Evolutionary conservation across 2,113 vertebrate species (phyloP).

Genomic region (Camelus dromedarius): DNA sequence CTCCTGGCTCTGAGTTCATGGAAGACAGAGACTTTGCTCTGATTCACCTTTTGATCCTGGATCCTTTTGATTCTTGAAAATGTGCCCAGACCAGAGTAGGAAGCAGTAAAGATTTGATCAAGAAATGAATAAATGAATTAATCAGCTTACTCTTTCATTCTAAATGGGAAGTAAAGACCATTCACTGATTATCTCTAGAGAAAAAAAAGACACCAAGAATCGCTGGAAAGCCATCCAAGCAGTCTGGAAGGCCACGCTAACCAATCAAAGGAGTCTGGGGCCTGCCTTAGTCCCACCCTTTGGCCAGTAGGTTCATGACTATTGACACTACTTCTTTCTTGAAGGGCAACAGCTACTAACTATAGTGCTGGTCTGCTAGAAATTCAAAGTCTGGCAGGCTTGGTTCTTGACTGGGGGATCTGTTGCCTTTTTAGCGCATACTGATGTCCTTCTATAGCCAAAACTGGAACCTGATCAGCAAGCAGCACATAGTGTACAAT

Average conservation of each 20-base stretch:
- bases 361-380: not conserved
- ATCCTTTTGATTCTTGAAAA: not conserved
- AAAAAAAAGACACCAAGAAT: not conserved
- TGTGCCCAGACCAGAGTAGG: not conserved
- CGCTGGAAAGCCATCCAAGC: not conserved
- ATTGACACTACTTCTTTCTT: not conserved
- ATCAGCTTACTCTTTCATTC: conserved; percentile 4
- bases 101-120: conserved; percentile 4
- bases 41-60: not conserved
- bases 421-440: not conserved
- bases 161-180: not conserved
- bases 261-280: not conserved
- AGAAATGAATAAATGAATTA: not conserved
- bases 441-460: not conserved
- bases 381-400: not conserved
- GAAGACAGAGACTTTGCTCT: not conserved
- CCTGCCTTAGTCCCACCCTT: not conserved
- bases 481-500: not conserved
- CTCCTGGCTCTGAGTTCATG: not conserved
- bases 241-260: not conserved
- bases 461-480: not conserved
- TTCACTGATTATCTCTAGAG: not conserved
- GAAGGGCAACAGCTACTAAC: not conserved
- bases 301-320: not conserved
- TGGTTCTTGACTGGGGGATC: not conserved